Conservation (phyloP, 2,797 vertebrate species). For the Gymnothorax javanicus region DNA sequence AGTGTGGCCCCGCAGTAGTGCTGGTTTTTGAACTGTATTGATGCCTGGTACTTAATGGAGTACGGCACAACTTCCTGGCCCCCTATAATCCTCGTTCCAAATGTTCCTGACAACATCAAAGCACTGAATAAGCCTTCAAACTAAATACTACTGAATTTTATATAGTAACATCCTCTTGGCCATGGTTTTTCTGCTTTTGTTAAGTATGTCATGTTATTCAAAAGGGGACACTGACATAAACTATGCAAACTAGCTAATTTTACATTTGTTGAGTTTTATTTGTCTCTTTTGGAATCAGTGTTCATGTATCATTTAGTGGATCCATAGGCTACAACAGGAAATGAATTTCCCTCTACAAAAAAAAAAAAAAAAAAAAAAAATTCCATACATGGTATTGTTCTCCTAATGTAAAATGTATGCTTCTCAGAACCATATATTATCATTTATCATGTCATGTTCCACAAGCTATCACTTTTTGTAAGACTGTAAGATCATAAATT, state of each 20-base stretch:
- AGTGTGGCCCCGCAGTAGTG: conserved; percentile 75
- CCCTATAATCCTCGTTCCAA: conserved; percentile 69
- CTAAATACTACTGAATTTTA: neutral
- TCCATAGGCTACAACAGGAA: neutral
- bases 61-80: conserved; percentile 68
- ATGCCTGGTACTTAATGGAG: conserved; percentile 71
- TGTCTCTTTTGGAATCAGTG: neutral
- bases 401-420: no score
- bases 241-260: neutral
- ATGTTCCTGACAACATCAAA: conserved; percentile 47
- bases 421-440: no score
- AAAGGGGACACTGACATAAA: neutral
- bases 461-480: neutral
- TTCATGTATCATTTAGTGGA: neutral
- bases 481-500: neutral
- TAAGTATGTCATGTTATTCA: neutral
- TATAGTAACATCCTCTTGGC: neutral
- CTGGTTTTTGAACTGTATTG: conserved; percentile 52
- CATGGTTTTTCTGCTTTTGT: neutral
- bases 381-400: no score
- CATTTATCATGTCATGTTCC: no score
- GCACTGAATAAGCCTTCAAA: neutral
- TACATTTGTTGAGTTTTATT: neutral
- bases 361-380: no score
- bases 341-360: neutral